Conservation (phyloP, 2,888 invertebrate species). For the Leptinotarsa peninsularis region DNA sequence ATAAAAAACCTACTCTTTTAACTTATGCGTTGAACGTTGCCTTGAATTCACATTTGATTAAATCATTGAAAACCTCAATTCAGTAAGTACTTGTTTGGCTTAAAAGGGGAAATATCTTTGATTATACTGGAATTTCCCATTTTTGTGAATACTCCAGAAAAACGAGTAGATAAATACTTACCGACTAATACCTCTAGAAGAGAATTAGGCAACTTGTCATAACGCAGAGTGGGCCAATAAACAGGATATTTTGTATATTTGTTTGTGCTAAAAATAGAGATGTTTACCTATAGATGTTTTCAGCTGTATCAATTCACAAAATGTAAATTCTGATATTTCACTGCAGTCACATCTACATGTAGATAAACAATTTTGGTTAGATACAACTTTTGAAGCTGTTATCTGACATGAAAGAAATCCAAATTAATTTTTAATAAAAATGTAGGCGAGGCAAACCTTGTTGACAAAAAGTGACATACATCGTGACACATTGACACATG, state of each 20-base stretch:
- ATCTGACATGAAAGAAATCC: slow-evolving; percentile 14
- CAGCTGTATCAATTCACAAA: not conserved
- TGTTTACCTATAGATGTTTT: slow-evolving; percentile 24
- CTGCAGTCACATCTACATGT: not conserved
- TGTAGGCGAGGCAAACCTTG: slow-evolving; percentile 26
- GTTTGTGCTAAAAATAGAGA: slow-evolving; percentile 10
- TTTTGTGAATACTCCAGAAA: not conserved
- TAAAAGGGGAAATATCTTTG: too few species aligned
- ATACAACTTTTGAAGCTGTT: not conserved
- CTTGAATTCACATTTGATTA: too few species aligned
- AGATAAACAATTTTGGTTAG: not conserved
- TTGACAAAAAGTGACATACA: slow-evolving; percentile 27
- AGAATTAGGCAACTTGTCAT: not conserved
- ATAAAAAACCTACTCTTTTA: too few species aligned
- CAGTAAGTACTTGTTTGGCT: too few species aligned
- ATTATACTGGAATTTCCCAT: too few species aligned
- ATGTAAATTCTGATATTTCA: not conserved
- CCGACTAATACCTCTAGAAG: not conserved
- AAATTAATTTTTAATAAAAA: slow-evolving; percentile 15
- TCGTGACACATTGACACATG: not conserved
- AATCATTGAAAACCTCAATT: too few species aligned
- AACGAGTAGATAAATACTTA: not conserved
- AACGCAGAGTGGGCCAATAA: not conserved
- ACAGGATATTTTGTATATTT: slow-evolving; percentile 10
- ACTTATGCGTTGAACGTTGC: too few species aligned